Evolutionary conservation across 2,113 vertebrate genomes (phyloP).

Genomic region (Benitochromis conjunctus): DNA sequence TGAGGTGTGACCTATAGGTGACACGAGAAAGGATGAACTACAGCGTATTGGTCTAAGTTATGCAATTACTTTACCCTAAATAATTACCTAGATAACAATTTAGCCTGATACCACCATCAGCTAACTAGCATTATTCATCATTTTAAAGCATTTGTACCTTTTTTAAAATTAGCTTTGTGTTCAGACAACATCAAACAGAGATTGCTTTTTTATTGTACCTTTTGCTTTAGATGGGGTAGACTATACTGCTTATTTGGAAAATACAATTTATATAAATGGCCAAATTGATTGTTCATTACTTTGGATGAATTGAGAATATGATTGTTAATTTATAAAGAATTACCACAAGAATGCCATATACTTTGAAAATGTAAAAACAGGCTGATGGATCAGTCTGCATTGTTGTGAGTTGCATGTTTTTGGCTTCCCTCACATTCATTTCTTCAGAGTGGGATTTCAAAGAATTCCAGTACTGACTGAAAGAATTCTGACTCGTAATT

Average conservation of each 20-base stretch:
- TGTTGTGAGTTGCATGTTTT: constrained; percentile 12
- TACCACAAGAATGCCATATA: background rate
- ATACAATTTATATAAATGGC: background rate
- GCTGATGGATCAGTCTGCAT: background rate
- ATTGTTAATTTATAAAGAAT: background rate
- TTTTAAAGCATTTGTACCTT: background rate
- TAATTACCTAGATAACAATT: background rate
- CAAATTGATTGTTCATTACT: background rate
- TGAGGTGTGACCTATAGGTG: background rate
- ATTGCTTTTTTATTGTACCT: background rate
- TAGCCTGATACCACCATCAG: background rate
- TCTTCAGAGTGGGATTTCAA: background rate
- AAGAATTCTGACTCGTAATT: constrained; percentile 4
- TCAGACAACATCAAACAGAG: background rate
- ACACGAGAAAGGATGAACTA: background rate
- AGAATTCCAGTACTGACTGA: background rate
- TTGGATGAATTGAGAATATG: background rate
- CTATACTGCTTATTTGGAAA: background rate
- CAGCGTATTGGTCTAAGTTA: background rate
- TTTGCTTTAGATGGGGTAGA: background rate
- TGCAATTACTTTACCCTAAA: background rate
- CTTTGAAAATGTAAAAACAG: background rate
- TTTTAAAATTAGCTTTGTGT: background rate
- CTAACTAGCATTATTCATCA: background rate
- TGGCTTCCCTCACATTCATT: constrained; percentile 16